These are phyloP conservation scores for Temnopleurus reevesii DNA, from an alignment of 53 echinoderm and acorn worm genomes.

Conservation along the genomic window DNA sequence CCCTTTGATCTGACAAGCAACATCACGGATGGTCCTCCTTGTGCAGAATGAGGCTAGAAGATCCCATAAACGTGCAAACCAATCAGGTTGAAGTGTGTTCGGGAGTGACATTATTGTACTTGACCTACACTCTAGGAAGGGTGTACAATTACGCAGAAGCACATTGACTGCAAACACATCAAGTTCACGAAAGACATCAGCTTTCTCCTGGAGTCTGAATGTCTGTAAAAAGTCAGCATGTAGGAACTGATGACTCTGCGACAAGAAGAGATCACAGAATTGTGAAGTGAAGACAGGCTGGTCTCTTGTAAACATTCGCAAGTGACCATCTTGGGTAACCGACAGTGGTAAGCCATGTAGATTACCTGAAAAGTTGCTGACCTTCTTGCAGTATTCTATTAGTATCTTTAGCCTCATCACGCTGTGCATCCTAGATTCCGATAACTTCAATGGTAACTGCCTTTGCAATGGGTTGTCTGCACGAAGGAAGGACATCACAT, in stretches of 20 bases:
- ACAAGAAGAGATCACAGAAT: not conserved
- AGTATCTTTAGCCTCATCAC: not conserved
- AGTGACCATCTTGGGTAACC: not conserved
- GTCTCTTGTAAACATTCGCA: not conserved
- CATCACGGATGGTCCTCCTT: not conserved
- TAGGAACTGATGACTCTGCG: not conserved
- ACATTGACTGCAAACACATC: not conserved
- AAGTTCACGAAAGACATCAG: slow-evolving; percentile 20
- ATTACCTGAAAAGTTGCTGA: not conserved
- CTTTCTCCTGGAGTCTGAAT: not conserved
- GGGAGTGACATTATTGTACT: not conserved
- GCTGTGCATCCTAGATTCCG: not conserved
- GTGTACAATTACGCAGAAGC: not conserved
- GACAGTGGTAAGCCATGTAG: slow-evolving; percentile 22
- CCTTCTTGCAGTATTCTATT: not conserved
- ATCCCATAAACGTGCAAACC: slow-evolving; percentile 25
- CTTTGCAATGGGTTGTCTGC: not conserved
- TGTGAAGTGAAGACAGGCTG: not conserved
- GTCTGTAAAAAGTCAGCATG: not conserved
- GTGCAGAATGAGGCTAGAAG: not conserved
- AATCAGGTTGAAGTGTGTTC: not conserved
- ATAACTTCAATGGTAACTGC: not conserved
- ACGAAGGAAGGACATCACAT: not conserved
- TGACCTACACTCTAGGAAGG: not conserved
- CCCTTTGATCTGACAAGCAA: not conserved